Evolutionary conservation across 2,797 vertebrate species (phyloP).

Genomic region (Brachyrhaphis roseni): DNA sequence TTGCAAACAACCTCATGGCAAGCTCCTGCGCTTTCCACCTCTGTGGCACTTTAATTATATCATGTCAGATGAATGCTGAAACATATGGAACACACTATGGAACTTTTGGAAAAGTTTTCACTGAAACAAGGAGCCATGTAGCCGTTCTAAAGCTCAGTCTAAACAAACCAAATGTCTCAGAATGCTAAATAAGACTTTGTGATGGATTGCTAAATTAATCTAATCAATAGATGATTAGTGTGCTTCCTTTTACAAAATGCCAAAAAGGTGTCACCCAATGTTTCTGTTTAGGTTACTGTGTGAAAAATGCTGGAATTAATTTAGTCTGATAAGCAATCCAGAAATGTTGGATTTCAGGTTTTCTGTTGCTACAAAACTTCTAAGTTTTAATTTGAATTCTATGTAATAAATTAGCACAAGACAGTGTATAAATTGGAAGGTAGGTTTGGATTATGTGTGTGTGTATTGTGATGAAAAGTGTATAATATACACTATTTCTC

Average conservation of each 20-base stretch:
- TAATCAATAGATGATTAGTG: neutral
- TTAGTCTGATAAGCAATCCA: neutral
- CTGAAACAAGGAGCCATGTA: conserved; percentile 19
- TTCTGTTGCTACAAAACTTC: neutral
- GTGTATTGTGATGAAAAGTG: neutral
- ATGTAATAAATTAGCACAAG: neutral
- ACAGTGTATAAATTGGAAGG: neutral
- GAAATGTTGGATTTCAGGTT: neutral
- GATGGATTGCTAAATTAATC: neutral
- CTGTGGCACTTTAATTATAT: conserved; percentile 48
- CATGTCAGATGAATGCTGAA: conserved; percentile 22
- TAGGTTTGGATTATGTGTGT: neutral
- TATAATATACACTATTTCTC: neutral
- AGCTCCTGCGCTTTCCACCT: conserved; percentile 33
- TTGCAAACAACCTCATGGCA: conserved; percentile 33
- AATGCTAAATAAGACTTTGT: neutral
- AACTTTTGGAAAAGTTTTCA: conserved; percentile 21
- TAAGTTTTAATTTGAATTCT: neutral
- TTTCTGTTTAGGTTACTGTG: no score
- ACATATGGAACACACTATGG: conserved; percentile 21
- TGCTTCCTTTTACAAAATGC: neutral
- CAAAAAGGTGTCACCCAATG: neutral
- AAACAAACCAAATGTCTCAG: conserved; percentile 15
- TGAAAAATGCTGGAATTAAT: neutral
- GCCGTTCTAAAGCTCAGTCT: conserved; percentile 3